Percentiles rank a stretch among this genome's conserved stretches.
These are phyloP conservation scores for Pandemis cinnamomeana DNA, from an alignment of 2,888 invertebrate species.

Conservation along the genomic window DNA sequence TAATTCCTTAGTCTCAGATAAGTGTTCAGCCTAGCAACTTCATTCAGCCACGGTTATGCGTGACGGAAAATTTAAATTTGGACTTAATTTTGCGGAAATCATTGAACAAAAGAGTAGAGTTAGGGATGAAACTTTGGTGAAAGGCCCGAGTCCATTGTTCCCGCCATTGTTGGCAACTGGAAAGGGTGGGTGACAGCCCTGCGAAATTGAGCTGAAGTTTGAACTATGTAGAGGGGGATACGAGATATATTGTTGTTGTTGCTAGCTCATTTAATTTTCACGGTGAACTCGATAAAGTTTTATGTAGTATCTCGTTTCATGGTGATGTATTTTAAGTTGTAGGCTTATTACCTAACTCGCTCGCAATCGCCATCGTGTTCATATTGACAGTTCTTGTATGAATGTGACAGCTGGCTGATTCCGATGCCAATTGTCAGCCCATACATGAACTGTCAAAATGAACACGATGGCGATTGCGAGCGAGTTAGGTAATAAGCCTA, in stretches of 20 bases:
- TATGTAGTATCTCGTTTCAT: background rate
- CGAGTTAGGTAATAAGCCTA: no score
- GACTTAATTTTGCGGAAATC: slow-evolving; percentile 29
- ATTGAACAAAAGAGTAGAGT: slow-evolving; percentile 21
- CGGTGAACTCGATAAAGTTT: background rate
- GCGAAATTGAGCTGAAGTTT: slow-evolving; percentile 13
- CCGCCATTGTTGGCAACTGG: slow-evolving; percentile 7
- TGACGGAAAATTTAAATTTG: slow-evolving; percentile 18
- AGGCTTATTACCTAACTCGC: no score
- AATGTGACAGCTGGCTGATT: no score
- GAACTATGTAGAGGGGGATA: background rate
- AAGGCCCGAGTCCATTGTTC: slow-evolving; percentile 20
- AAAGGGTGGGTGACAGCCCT: slow-evolving; percentile 15
- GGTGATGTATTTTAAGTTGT: no score
- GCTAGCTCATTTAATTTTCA: background rate
- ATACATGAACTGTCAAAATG: no score
- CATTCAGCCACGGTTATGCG: background rate
- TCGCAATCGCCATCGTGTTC: no score
- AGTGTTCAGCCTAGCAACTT: background rate
- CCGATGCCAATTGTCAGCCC: no score
- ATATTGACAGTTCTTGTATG: no score
- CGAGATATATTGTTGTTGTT: slow-evolving; percentile 1
- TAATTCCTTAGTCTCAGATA: background rate
- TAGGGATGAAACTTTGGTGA: slow-evolving; percentile 27
- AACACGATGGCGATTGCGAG: no score